Conservation (phyloP, 2,888 invertebrate species). For the Thereva nobilitata region DNA sequence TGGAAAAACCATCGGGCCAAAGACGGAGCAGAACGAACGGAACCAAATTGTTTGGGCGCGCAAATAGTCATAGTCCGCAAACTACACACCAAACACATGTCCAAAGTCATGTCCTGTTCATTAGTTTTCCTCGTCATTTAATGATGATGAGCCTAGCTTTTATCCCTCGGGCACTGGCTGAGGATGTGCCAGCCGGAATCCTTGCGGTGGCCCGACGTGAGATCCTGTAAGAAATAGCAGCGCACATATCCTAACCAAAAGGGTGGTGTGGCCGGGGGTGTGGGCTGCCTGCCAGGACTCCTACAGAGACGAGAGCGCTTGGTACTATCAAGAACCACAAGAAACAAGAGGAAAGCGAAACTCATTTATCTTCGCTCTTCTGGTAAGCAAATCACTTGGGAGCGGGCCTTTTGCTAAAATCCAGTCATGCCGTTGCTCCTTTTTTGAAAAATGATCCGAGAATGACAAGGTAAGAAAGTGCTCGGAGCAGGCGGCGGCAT, state of each 20-base stretch:
- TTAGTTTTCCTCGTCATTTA: constrained; percentile 30
- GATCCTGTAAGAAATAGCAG: no score
- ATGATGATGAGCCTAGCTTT: constrained; percentile 9
- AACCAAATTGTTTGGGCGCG: no score
- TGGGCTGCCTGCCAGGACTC: not conserved
- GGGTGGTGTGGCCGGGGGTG: not conserved
- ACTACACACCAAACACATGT: constrained; percentile 25
- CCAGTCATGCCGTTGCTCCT: constrained; percentile 19
- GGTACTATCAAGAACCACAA: constrained; percentile 11
- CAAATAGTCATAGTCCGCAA: constrained; percentile 6
- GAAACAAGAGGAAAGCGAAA: constrained; percentile 30
- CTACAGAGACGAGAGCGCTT: constrained; percentile 9
- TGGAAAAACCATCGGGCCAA: no score
- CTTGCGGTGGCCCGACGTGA: no score
- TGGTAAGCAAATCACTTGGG: constrained; percentile 19
- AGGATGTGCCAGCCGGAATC: no score
- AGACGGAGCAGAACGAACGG: no score
- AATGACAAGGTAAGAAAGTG: constrained; percentile 27
- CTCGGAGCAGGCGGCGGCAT: not conserved
- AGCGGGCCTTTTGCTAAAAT: constrained; percentile 13
- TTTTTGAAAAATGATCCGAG: constrained; percentile 33
- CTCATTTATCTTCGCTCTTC: constrained; percentile 28
- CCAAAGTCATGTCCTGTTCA: constrained; percentile 35
- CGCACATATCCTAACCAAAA: not conserved
- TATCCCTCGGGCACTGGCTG: constrained; percentile 10